These are phyloP conservation scores for Micrasema longulum DNA, from an alignment of 1,140 invertebrate species.

Conservation along the genomic window DNA sequence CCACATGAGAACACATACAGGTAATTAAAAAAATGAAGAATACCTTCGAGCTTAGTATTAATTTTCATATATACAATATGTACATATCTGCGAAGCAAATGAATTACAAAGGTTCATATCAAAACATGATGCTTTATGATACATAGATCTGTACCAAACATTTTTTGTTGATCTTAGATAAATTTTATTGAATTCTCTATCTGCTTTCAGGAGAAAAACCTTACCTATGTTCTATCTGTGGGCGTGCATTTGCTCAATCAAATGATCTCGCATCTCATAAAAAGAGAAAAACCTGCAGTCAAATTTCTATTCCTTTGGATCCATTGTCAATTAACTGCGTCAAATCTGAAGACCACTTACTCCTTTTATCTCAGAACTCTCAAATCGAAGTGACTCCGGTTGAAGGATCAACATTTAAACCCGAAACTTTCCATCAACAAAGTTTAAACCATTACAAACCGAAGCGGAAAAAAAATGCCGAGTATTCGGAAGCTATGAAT, in stretches of 20 bases:
- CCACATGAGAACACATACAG: conserved; percentile 60
- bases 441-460: conserved; percentile 15
- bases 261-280: conserved; percentile 63
- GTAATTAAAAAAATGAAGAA: too few relatives aligned
- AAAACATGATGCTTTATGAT: too few relatives aligned
- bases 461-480: conserved; percentile 19
- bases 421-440: neutral
- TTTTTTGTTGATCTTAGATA: neutral
- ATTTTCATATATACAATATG: too few relatives aligned
- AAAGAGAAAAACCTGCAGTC: conserved; percentile 48
- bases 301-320: conserved; percentile 9
- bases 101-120: too few relatives aligned
- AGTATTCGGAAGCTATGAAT: conserved; percentile 1
- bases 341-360: conserved; percentile 33
- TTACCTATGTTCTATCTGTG: conserved; percentile 63
- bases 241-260: conserved; percentile 62
- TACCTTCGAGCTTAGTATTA: too few relatives aligned
- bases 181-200: conserved; percentile 9
- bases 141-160: neutral
- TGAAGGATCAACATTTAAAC: conserved; percentile 4
- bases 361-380: conserved; percentile 34
- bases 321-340: neutral
- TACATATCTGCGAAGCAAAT: too few relatives aligned
- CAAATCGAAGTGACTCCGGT: conserved; percentile 33
- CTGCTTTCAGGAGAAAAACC: conserved; percentile 65